A percentile compares a stretch with the other conserved stretches of the same genome.
phyloP scores from a whole-genome alignment of 2,888 invertebrate genomes.

The Zaprionus lineosus region DNA sequence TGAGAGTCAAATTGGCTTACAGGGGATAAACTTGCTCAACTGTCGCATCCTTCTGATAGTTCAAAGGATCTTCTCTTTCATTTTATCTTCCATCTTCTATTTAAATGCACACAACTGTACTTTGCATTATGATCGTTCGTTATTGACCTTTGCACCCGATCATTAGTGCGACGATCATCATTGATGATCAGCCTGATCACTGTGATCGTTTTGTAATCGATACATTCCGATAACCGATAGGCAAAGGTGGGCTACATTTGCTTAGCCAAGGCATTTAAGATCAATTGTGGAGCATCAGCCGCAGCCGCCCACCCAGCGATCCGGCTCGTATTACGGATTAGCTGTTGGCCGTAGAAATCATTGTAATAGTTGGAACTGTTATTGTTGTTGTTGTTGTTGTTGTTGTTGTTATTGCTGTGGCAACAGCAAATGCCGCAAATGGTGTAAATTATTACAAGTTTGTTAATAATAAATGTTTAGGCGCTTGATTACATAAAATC shows the following conservation, averaged over 20 bases:
- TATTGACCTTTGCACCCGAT: conserved; percentile 15
- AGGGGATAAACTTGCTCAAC: no score
- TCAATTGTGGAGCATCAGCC: conserved; percentile 52
- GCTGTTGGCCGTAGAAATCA: neutral
- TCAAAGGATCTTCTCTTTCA: no score
- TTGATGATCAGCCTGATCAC: neutral
- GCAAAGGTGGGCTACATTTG: conserved; percentile 35
- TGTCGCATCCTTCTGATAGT: no score
- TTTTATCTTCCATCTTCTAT: no score
- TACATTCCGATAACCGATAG: conserved; percentile 29
- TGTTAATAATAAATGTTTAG: conserved; percentile 77
- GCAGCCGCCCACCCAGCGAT: conserved; percentile 43
- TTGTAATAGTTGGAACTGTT: neutral
- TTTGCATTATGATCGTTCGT: no score
- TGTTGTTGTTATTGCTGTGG: neutral
- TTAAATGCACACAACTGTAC: no score
- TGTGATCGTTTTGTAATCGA: conserved; percentile 42
- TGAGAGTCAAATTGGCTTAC: no score
- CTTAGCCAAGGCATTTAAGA: conserved; percentile 70
- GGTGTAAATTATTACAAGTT: conserved; percentile 71
- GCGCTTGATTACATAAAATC: conserved; percentile 75
- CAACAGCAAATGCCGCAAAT: conserved; percentile 44
- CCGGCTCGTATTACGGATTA: conserved; percentile 38
- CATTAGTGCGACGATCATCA: neutral
- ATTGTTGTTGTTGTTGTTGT: neutral